Evolutionary conservation across 2,113 vertebrate species (phyloP), one percentile per base, ranked within the genome.

Genomic region (Zeus faber): DNA sequence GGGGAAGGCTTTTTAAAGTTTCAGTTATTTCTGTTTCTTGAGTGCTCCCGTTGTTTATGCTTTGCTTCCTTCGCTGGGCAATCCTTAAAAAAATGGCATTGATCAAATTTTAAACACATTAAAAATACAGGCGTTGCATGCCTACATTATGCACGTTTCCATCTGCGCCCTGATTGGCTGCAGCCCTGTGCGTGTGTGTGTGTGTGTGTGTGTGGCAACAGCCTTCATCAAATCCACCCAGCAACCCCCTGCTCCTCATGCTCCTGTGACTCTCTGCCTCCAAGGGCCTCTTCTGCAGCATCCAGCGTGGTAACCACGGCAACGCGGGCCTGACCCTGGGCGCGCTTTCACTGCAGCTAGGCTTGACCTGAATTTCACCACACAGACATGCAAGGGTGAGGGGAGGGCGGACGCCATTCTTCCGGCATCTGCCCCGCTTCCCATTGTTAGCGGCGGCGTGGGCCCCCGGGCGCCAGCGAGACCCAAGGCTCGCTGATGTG

Each of bases 341-440:
- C 44, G 50, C 37, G 50, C 37, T 35, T 70, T 68, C 66, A 69
- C 74, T 77, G 59, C 77, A 72, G 76, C 49, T 63, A 72, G 26
- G 77, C 84, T 82, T 90, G 89, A 90, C 88, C 88, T 89, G 87
- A 69, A 88, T 89, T 11, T 83, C 68, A 43, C 56, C 49, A 44
- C 54, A 55, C 27, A 65, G 44, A 62, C 59, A 65, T 58, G 54
- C 59, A 29, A 5, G n/a, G 27, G 27, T 29, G 27, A 29, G 4
- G 27, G 27, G 27, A 16, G 10, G n/a, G 37, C 5, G 13, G n/a
- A n/a, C n/a, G 27, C 60, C 66, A 48, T 22, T 46, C 67, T 63
- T 72, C 45, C 56, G 65, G 61, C 67, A 20, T 31, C 48, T 84
- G 85, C 82, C 82, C 83, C 47, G 74, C 73, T 87, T 84, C 70